A percentile compares a stretch with the other conserved stretches of the same genome.
These are phyloP conservation scores for Caenorhabditis virilis DNA, from an alignment of 2,888 invertebrate genomes.

Conservation along the genomic window DNA sequence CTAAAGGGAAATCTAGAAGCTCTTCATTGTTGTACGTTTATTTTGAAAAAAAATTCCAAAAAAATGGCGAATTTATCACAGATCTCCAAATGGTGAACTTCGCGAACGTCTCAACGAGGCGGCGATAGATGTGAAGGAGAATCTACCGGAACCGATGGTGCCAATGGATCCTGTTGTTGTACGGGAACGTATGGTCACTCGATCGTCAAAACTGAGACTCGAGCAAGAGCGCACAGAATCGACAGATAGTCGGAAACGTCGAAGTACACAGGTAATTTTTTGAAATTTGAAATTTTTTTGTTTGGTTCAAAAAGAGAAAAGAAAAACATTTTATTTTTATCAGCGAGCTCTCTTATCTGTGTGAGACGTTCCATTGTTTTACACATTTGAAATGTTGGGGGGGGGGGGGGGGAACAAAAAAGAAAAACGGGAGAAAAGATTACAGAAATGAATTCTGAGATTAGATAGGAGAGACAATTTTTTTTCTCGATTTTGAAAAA, in stretches of 20 bases:
- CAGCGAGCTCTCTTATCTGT: not conserved
- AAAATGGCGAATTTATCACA: conserved; percentile 2
- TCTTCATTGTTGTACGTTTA: conserved; percentile 1
- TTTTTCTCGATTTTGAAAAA: too few species aligned
- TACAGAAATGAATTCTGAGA: too few species aligned
- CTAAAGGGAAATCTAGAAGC: not conserved
- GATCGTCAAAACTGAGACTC: conserved; percentile 3
- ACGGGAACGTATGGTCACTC: not conserved
- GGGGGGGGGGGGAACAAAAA: too few species aligned
- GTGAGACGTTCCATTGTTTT: too few species aligned
- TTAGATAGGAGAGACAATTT: too few species aligned
- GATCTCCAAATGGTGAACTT: conserved; percentile 28
- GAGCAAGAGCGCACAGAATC: conserved; percentile 9
- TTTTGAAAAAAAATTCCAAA: not conserved
- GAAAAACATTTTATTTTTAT: not conserved
- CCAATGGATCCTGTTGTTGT: too few species aligned
- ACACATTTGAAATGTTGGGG: too few species aligned
- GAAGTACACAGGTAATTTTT: not conserved
- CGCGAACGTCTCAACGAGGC: conserved; percentile 27
- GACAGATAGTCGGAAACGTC: conserved; percentile 11
- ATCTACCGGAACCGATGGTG: conserved; percentile 14
- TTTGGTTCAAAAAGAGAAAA: too few species aligned
- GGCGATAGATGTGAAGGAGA: conserved; percentile 31
- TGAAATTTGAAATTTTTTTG: too few species aligned
- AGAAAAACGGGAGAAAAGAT: too few species aligned